Evolutionary conservation across 2,113 vertebrate genomes (phyloP), one percentile per base, ranked within the genome.

Genomic region (Hyperopisus bebe): DNA sequence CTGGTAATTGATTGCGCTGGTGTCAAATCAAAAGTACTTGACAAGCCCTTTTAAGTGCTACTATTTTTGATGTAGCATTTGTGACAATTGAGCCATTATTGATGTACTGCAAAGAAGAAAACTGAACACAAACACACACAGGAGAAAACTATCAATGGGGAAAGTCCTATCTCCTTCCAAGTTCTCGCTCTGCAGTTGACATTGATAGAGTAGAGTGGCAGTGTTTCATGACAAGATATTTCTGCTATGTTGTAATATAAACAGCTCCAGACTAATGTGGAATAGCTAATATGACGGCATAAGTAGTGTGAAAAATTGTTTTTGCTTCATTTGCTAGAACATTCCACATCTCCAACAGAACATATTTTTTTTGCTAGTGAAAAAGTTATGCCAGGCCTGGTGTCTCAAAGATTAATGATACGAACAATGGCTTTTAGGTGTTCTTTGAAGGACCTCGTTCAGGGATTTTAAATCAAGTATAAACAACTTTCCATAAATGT

Each of bases 401-500:
- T 24, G 35, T 84, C 82, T 84, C 74, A 42, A 42, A 80, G 74
- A 80, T 80, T 80, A 80, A 80, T 80, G 35, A 80, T 80, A 80
- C 35, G 35, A 80, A 80, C 1, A 1, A 5, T 19, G 74, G 35
- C 74, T 80, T 80, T 80, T 80, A 80, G 31, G 35, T 42, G 35
- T 80, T 80, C 31, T 19, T 80, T 80, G 74, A 42, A 80, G 74
- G 74, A 80, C 35, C 74, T 42, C 74, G 35, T 80, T 80, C 35
- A 8, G 31, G 74, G 35, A 80, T 80, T 80, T 80, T 80, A 39
- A 80, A 80, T 80, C 35, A 80, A 80, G 74, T 80, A 80, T 80
- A 80, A 80, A 80, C 74, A 80, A 80, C 74, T 35, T 80, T 35
- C 74, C 74, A 80, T 80, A 80, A 80, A 80, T 80, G 74, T 80